Evolutionary conservation across 2,113 vertebrate genomes (phyloP).

Genomic region (Globicephala melas): DNA sequence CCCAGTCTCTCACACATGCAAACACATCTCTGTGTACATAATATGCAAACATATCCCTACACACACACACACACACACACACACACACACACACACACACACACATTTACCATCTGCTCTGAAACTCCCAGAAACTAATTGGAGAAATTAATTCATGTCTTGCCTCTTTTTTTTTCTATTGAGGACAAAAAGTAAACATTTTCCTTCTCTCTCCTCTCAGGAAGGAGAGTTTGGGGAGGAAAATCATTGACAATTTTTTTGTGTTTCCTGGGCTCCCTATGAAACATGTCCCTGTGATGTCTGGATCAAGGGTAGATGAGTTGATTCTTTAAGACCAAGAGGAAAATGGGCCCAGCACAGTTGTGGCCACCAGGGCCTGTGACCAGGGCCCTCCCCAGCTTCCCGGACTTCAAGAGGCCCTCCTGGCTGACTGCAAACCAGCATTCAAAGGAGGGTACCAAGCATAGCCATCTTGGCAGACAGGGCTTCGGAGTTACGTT

Average conservation of each 20-base stretch:
- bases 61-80: not conserved
- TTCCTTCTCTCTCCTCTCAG: not conserved
- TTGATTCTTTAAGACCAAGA: not conserved
- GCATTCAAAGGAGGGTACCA: not conserved
- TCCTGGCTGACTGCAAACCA: not conserved
- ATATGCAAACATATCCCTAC: not conserved
- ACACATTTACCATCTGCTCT: not conserved
- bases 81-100: not conserved
- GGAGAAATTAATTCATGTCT: not conserved
- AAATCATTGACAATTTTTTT: not conserved
- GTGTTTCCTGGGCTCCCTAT: not conserved
- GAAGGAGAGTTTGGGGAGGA: not conserved
- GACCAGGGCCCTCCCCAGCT: not conserved
- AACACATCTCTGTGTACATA: not conserved
- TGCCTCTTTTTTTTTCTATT: not conserved
- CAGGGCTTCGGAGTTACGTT: not conserved
- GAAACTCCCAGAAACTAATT: not conserved
- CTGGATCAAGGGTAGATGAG: not conserved
- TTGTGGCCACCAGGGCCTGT: not conserved
- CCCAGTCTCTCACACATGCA: not conserved
- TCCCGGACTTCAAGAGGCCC: not conserved
- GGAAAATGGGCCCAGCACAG: not conserved
- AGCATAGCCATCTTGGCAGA: not conserved
- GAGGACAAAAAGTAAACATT: not conserved
- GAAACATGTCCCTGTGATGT: not conserved